Evolutionary conservation across 2,888 invertebrate species (phyloP).

Genomic region (Chorisops tibialis): DNA sequence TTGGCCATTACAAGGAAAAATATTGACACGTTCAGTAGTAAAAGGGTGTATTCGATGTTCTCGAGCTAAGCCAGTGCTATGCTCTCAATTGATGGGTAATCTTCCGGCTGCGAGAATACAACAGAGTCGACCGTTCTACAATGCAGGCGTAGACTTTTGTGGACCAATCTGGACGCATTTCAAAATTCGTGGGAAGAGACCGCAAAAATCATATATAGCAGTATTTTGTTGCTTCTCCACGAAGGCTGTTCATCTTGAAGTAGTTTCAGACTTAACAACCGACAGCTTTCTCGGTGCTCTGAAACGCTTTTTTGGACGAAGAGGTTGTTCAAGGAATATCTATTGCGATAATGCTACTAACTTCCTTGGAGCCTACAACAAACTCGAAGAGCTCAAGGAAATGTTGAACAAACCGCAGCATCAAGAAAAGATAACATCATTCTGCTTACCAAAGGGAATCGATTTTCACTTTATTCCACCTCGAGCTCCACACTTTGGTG

Average conservation of each 20-base stretch:
- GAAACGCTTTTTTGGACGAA: slow-evolving; percentile 35
- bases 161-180: slow-evolving; percentile 13
- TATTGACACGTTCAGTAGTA: too few species aligned
- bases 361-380: slow-evolving; percentile 36
- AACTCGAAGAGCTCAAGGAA: slow-evolving; percentile 26
- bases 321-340: slow-evolving; percentile 30
- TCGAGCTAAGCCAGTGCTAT: neutral
- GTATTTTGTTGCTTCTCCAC: slow-evolving; percentile 34
- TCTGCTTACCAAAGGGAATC: neutral
- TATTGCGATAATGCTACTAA: slow-evolving; percentile 36
- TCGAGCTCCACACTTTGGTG: neutral
- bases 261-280: too few species aligned
- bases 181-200: slow-evolving; percentile 27
- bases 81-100: neutral
- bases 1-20: neutral
- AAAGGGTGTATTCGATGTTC: neutral
- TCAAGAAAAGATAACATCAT: neutral
- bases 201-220: slow-evolving; percentile 34
- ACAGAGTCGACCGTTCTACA: neutral
- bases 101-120: neutral
- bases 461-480: neutral
- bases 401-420: neutral
- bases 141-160: neutral
- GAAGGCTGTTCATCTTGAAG: too few species aligned
- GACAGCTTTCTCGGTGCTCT: slow-evolving; percentile 35